These are phyloP conservation scores for Trypoxylon attenuatum DNA, from an alignment of 2,888 invertebrate genomes.

Conservation along the genomic window DNA sequence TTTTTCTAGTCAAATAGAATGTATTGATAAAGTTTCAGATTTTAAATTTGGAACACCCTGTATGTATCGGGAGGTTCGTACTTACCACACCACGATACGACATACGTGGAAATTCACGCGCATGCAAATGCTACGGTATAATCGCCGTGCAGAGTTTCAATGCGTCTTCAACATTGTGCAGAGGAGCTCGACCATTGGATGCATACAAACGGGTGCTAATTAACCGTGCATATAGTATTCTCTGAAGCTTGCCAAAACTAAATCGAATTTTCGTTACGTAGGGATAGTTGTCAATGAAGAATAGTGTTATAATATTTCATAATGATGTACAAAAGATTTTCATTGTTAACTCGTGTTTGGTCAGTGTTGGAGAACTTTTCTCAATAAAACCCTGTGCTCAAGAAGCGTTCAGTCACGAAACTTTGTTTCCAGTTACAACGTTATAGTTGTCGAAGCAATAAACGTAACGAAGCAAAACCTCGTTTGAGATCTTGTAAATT, in stretches of 20 bases:
- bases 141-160: conserved; percentile 35
- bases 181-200: conserved; percentile 3
- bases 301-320: no score
- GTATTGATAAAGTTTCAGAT: no score
- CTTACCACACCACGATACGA: not conserved
- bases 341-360: no score
- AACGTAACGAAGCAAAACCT: conserved; percentile 46
- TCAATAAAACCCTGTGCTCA: no score
- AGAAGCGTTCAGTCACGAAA: conserved; percentile 1
- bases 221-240: no score
- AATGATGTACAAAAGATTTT: no score
- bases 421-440: conserved; percentile 29
- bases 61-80: not conserved
- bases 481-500: conserved; percentile 40
- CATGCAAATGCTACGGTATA: conserved; percentile 7
- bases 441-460: conserved; percentile 21
- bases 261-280: conserved; percentile 8
- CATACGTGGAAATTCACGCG: conserved; percentile 2
- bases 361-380: no score
- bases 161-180: conserved; percentile 34
- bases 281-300: no score
- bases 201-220: conserved; percentile 12
- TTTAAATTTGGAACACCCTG: not conserved
- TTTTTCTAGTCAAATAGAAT: no score
- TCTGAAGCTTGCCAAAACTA: conserved; percentile 45